Conservation (phyloP, 1,140 invertebrate genomes). For the Drosophila setifemur region DNA sequence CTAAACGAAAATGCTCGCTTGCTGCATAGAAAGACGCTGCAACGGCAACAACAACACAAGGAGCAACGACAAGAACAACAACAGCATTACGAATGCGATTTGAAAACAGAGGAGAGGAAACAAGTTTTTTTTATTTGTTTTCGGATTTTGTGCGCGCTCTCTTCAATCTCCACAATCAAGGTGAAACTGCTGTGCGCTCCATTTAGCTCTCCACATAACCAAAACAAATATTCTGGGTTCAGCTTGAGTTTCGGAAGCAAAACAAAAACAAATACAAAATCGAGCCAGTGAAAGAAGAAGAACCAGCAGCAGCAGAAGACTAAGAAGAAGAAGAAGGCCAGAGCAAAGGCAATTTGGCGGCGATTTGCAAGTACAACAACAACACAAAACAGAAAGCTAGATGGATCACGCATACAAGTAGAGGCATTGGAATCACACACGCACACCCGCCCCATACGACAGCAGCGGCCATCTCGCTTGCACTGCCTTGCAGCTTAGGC, state of each 20-base stretch:
- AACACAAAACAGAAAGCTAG: conserved; percentile 31
- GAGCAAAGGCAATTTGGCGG: conserved; percentile 54
- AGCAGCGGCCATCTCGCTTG: conserved; percentile 10
- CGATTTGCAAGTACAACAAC: conserved; percentile 61
- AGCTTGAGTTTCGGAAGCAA: neutral
- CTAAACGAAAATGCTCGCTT: conserved; percentile 54
- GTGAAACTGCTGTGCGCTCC: conserved; percentile 47
- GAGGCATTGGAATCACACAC: conserved; percentile 26
- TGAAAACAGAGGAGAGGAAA: conserved; percentile 28
- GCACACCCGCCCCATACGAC: conserved; percentile 14
- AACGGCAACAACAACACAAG: conserved; percentile 20
- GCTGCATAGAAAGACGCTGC: conserved; percentile 20
- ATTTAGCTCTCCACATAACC: conserved; percentile 18
- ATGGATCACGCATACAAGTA: conserved; percentile 31
- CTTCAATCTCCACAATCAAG: conserved; percentile 22
- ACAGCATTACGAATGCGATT: conserved; percentile 12
- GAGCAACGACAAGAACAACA: neutral
- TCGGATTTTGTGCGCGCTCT: conserved; percentile 24
- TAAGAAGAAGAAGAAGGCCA: conserved; percentile 1
- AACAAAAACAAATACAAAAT: conserved; percentile 1
- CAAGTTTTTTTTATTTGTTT: conserved; percentile 23
- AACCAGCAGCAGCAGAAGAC: too few relatives aligned
- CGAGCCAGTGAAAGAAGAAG: conserved; percentile 3
- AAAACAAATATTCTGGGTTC: neutral
- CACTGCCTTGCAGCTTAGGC: neutral